Base-by-base conservation (phyloP, 2,113 vertebrate genomes). In the Galemys pyrenaicus region DNA sequence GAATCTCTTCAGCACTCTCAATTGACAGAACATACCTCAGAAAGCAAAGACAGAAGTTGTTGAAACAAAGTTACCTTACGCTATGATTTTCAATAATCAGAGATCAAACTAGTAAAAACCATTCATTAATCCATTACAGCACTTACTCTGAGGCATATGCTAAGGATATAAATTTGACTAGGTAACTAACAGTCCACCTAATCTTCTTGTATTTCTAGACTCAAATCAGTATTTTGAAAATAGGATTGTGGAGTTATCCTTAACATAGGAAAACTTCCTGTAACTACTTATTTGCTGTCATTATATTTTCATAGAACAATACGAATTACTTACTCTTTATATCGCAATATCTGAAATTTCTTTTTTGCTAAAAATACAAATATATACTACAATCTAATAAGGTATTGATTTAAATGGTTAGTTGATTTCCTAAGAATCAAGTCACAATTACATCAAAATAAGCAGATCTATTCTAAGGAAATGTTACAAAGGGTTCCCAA, bases 1-100 rank as follows among this genome's bases (percentile, higher is more conserved):
- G 98, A 71, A 99, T 98, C 98, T 99, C 99, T 0, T 99, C 99
- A 46, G 98, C 98, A 0, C 97, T 98, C 16, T 99, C 98, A 87
- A 99, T 99, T 1, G 99, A 99, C 28, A 99, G 96, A 94, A 99
- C 98, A 90, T 99, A 99, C 96, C 99, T 99, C 78, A 2, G 22
- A 37, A 74, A 15, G 49, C 39, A 67, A 16, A 24, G 77, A 49
- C 44, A 44, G 44, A 44, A 6, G 46, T 49, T 87, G 37, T n/a
- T 95, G n/a, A 96, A 96, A 92, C 67, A 94, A 89, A 35, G 13
- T 32, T 62, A 92, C 37, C 19, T 89, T 89, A 70, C 3, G 46
- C 30, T 58, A 82, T 68, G n/a, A 39, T 73, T 92, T 89, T 91
- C 70, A 94, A 74, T 71, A 94, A 93, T 79, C 5, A 37, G 44